Evolutionary conservation across 2,113 vertebrate genomes (phyloP).

Genomic region (Sapayoa aenigma): DNA sequence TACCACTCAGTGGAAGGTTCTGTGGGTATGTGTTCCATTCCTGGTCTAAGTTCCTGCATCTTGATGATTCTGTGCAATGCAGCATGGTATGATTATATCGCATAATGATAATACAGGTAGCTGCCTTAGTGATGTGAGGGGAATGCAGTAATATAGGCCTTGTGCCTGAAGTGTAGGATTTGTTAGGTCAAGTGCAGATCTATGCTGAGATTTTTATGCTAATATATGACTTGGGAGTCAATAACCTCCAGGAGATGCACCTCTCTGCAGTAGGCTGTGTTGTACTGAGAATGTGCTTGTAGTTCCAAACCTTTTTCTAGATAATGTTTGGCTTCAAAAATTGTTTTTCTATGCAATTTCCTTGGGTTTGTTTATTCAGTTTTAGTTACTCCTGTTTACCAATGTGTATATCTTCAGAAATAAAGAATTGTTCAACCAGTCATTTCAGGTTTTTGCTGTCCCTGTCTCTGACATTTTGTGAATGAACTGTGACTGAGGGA

Average conservation of each 20-base stretch:
- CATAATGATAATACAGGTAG: not conserved
- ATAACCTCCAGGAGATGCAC: not conserved
- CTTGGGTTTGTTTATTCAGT: not conserved
- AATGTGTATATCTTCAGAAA: not conserved
- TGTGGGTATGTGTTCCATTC: accelerated
- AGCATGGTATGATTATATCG: not conserved
- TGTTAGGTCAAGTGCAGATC: not conserved
- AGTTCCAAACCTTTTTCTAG: not conserved
- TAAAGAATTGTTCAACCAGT: not conserved
- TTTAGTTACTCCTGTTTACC: not conserved
- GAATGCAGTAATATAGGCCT: not conserved
- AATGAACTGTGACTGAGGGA: not conserved
- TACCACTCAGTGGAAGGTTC: not conserved
- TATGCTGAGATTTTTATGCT: not conserved
- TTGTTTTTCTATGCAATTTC: not conserved
- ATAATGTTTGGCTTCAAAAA: not conserved
- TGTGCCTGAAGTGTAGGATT: not conserved
- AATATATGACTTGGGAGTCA: not conserved
- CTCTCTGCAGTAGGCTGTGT: not conserved
- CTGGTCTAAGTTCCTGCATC: not conserved
- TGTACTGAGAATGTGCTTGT: accelerated
- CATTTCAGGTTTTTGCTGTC: not conserved
- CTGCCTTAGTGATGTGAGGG: not conserved
- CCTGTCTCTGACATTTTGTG: not conserved
- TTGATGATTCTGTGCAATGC: not conserved